Base-by-base conservation (phyloP, 1,140 invertebrate species). In the Dendrolimus kikuchii region DNA sequence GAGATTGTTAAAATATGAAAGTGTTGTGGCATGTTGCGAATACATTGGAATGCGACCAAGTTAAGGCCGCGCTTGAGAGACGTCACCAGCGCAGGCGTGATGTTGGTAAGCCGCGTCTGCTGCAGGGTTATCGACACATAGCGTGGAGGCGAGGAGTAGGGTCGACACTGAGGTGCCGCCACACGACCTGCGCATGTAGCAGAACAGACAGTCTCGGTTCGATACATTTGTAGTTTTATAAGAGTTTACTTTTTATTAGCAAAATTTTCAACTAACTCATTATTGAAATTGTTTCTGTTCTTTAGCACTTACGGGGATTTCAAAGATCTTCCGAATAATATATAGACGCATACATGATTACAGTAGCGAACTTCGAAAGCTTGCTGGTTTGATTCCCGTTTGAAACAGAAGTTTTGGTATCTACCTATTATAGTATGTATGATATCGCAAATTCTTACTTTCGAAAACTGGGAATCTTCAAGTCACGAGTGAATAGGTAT, bases 41-140 rank as follows among this genome's bases (percentile, higher is more conserved):
- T 71, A 52, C 59, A 64, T 70, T 68, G 78, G 83, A 83, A 83
- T 81, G 80, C 69, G 70, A 63, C 74, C 71, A 77, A 57, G 52
- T 50, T 85, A 70, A 60, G 61, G 68, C 78, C 74, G 80, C 80
- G 77, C 64, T 57, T 69, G 66, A 51, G 66, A 71, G 68, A 80
- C 78, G 75, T 69, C 75, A 74, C 59, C 64, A 53, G 71, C 77
- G 78, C 80, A 82, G 70, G 78, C 77, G 77, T 74, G 74, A 74
- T 76, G 62, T 60, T 59, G 78, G 73, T 72, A 74, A 68, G 71
- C 70, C 70, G 73, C 69, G 77, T 74, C 68, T 74, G 64, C 68
- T 74, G 63, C 78, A 81, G 78, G 81, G 81, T 82, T 85, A 85
- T 85, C 81, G 81, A 85, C 81, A 82, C 79, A 78, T 57, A 57